Evolutionary conservation across 2,113 vertebrate genomes (phyloP).

Genomic region (Cyphomyrus plagiostoma): DNA sequence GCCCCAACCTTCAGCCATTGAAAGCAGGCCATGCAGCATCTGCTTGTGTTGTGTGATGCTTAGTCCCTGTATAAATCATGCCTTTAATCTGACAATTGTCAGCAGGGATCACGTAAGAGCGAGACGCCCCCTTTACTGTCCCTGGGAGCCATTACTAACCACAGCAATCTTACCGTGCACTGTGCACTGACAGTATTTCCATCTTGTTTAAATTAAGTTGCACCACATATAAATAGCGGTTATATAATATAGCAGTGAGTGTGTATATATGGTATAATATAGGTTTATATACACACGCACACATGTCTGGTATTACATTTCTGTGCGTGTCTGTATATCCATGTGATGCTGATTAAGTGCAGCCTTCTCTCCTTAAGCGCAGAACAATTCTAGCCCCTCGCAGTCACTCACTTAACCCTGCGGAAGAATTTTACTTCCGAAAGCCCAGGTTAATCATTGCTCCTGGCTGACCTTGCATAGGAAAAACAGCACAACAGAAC

Average conservation of each 20-base stretch:
- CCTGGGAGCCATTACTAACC: slow-evolving; percentile 54
- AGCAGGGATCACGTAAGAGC: slow-evolving; percentile 45
- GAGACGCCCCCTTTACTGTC: slow-evolving; percentile 44
- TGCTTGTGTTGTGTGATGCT: background rate
- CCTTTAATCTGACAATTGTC: slow-evolving; percentile 45
- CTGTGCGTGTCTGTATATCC: background rate
- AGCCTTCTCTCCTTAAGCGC: background rate
- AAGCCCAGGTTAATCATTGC: background rate
- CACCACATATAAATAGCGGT: background rate
- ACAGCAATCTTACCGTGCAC: slow-evolving; percentile 56
- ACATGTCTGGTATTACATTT: background rate
- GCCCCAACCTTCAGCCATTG: background rate
- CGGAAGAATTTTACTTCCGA: background rate
- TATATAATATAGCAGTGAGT: background rate
- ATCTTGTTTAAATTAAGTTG: slow-evolving; percentile 38
- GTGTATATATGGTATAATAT: background rate
- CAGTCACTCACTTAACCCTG: background rate
- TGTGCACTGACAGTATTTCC: slow-evolving; percentile 40
- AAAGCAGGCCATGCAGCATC: background rate
- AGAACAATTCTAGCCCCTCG: background rate
- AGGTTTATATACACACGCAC: background rate
- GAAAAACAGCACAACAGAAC: background rate
- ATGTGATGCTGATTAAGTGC: slow-evolving; percentile 1
- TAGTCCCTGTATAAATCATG: background rate
- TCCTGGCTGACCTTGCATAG: background rate